Percentiles rank a stretch among this genome's conserved stretches.
Conservation (phyloP, 2,113 vertebrate species). For the Perca fluviatilis region DNA sequence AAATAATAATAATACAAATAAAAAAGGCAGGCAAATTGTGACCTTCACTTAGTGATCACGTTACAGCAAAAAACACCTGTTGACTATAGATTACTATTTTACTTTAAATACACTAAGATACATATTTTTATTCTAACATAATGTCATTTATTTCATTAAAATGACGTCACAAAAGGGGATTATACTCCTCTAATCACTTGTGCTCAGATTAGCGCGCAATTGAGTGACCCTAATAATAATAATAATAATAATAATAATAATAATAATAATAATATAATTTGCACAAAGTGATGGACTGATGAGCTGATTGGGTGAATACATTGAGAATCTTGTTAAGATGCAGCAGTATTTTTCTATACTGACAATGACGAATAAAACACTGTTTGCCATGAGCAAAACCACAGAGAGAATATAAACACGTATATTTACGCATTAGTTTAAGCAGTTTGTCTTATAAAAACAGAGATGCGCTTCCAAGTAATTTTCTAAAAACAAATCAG, state of each 20-base stretch:
- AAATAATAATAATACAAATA: background rate
- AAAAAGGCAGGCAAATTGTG: slow-evolving; percentile 1
- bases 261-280: background rate
- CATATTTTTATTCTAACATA: background rate
- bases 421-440: slow-evolving; percentile 4
- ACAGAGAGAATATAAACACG: background rate
- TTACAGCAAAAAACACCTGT: slow-evolving; percentile 44
- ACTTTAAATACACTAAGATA: background rate
- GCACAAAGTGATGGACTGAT: background rate
- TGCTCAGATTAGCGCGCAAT: background rate
- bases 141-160: background rate
- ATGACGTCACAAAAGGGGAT: background rate
- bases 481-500: slow-evolving; percentile 33
- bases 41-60: background rate
- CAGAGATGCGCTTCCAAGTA: slow-evolving; percentile 1
- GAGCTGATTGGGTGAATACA: background rate
- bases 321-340: background rate
- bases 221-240: background rate
- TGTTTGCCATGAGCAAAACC: background rate
- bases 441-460: slow-evolving; percentile 1
- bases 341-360: background rate
- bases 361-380: background rate
- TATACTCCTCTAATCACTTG: background rate
- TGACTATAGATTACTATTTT: background rate
- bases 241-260: background rate